A percentile compares a stretch with the other conserved stretches of the same genome.
phyloP scores from a whole-genome alignment of 2,797 vertebrate species.

The Falco cherrug region DNA sequence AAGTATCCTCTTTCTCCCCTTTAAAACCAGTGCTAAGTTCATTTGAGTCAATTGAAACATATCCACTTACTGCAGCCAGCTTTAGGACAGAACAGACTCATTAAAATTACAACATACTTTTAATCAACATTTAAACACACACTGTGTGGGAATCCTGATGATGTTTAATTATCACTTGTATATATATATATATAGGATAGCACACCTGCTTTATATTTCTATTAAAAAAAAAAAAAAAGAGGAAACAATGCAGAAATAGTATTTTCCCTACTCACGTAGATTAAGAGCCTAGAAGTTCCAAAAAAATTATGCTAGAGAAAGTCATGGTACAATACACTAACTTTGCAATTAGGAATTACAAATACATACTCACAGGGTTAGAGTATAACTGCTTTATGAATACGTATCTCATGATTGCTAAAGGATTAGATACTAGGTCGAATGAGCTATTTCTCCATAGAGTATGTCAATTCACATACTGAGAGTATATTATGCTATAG shows the following conservation, averaged over 20 bases:
- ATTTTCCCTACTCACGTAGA: not conserved
- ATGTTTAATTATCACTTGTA: slow-evolving; percentile 29
- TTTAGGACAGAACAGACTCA: not conserved
- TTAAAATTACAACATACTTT: not conserved
- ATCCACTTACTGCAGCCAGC: not conserved
- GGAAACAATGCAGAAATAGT: not conserved
- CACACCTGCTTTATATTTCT: not conserved
- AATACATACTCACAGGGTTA: not conserved
- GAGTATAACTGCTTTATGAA: not conserved
- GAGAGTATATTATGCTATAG: not conserved
- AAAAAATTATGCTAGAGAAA: not conserved
- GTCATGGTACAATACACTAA: not conserved
- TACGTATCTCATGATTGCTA: too few relatives aligned
- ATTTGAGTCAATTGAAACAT: not conserved
- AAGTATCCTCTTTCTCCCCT: not conserved
- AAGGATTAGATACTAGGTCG: not conserved
- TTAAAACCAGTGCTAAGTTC: not conserved
- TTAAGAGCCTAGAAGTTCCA: not conserved
- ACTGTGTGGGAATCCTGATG: not conserved
- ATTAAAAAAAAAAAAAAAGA: not conserved
- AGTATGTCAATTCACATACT: not conserved
- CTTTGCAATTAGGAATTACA: not conserved
- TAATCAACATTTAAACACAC: not conserved
- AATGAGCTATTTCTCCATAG: accelerated
- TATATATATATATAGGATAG: not conserved